Evolutionary conservation across 2,888 invertebrate species (phyloP), one percentile per base, ranked within the genome.

Genomic region (Eristalis tenax): DNA sequence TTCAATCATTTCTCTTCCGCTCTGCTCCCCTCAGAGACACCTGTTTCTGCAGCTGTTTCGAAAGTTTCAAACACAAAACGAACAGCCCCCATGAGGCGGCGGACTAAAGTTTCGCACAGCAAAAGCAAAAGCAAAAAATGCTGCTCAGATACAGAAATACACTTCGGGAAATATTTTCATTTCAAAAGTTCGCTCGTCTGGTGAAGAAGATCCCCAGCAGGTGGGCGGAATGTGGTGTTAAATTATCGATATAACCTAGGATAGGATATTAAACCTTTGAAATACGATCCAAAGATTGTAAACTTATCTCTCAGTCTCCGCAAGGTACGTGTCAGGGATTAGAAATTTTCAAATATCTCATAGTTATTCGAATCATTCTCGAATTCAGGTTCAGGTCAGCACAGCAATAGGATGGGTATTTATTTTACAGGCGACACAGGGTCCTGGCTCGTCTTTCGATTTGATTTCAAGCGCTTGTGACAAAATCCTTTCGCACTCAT

Each of bases 191-290:
- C 13, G 13, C 38, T 38, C 35, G 10, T 11, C 4, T 11, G 35
- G 35, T 11, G 35, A 11, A 38, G 38, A 38, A 11, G 35, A 38
- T 18, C 18, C 18, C 43, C n/a, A 2, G 6, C 1, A 40, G 4
- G 18, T 1, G 50, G 50, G 18, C 26, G 50, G 10, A 18, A 18
- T 18, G 32, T 1, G 56, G 73, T 73, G 78, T 83, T 83, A 71
- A 79, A 71, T 86, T 86, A 86, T 86, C 77, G 69, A 35, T 66
- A 64, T 63, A 57, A 50, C 65, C 70, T 23, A 18, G 59, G n/a
- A 76, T 59, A 80, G 73, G 65, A 80, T 87, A 87, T 83, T 83
- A 87, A 87, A 76, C 83, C 64, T 87, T 79, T 87, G 87, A 83
- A 76, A 87, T 87, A 83, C 79, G 87, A 87, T 80, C 79, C 15